These are phyloP conservation scores for Butorides virescens DNA, from an alignment of 2,113 vertebrate species.

Conservation along the genomic window DNA sequence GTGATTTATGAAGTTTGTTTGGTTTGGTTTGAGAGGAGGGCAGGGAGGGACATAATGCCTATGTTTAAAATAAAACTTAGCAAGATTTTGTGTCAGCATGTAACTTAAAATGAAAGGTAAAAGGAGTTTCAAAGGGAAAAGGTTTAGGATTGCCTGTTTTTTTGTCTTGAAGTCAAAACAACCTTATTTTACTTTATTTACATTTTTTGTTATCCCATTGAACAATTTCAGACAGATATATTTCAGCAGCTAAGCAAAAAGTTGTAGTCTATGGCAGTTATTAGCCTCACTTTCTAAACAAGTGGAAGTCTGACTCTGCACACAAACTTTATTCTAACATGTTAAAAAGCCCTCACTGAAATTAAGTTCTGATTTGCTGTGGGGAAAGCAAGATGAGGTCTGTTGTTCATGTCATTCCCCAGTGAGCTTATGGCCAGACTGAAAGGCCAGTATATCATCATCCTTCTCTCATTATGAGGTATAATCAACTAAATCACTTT, in stretches of 20 bases:
- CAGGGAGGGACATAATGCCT: neutral
- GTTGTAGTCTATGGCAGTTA: neutral
- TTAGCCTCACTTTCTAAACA: neutral
- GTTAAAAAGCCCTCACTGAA: neutral
- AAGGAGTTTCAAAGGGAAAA: neutral
- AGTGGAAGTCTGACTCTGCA: neutral
- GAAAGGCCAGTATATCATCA: neutral
- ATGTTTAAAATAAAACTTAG: neutral
- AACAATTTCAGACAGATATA: neutral
- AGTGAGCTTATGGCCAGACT: neutral
- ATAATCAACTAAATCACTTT: constrained; percentile 9
- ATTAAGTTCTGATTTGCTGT: neutral
- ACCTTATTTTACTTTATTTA: neutral
- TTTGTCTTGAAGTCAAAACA: neutral
- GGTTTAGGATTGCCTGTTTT: neutral
- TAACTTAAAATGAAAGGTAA: neutral
- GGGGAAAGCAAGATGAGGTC: neutral
- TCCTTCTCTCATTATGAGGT: neutral
- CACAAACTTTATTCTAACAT: neutral
- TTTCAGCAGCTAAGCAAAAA: neutral
- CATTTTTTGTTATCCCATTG: neutral
- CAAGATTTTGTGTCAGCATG: neutral
- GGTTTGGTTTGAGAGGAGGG: neutral
- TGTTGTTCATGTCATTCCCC: neutral
- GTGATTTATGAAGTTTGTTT: neutral